Conservation (phyloP, 30 jellyfish, hydroid and myxozoan genomes). For the Morbakka virulenta region DNA sequence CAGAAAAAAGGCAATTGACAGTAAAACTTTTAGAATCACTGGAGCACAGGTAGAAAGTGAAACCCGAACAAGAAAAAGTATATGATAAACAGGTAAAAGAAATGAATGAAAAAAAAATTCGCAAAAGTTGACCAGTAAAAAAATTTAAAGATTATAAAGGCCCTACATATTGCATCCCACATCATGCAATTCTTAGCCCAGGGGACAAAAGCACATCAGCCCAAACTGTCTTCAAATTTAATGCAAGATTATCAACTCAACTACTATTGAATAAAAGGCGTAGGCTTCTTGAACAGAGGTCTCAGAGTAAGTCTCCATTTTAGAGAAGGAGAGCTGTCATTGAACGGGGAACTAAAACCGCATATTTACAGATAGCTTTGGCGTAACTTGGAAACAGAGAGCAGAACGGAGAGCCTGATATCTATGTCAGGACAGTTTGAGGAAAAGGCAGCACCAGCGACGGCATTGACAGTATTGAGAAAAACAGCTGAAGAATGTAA, state of each 20-base stretch:
- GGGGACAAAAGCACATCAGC: constrained; percentile 51
- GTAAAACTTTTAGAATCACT: constrained; percentile 21
- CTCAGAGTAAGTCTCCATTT: constrained; percentile 44
- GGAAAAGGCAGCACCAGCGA: constrained; percentile 61
- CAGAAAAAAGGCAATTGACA: constrained; percentile 42
- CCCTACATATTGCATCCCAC: constrained; percentile 61
- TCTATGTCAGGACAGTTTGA: constrained; percentile 47
- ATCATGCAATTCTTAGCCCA: constrained; percentile 50
- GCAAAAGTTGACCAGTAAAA: constrained; percentile 1
- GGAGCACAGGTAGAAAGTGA: constrained; percentile 24
- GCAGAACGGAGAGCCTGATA: constrained; percentile 34
- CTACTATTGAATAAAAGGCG: constrained; percentile 66
- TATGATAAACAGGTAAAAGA: constrained; percentile 47
- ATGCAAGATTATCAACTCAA: constrained; percentile 53
- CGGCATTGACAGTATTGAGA: constrained; percentile 52
- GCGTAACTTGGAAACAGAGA: constrained; percentile 42
- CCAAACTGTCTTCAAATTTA: constrained; percentile 56
- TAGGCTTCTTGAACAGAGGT: constrained; percentile 44
- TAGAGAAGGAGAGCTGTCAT: constrained; percentile 47
- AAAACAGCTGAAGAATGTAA: constrained; percentile 38
- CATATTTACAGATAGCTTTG: constrained; percentile 66
- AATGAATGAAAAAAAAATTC: constrained; percentile 2
- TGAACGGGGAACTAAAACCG: constrained; percentile 48
- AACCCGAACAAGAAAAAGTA: constrained; percentile 53
- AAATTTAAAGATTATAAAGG: constrained; percentile 36